A percentile compares a stretch with the other conserved stretches of the same genome.
Conservation (phyloP, 2,888 invertebrate genomes). For the Dryocosmus kuriphilus region DNA sequence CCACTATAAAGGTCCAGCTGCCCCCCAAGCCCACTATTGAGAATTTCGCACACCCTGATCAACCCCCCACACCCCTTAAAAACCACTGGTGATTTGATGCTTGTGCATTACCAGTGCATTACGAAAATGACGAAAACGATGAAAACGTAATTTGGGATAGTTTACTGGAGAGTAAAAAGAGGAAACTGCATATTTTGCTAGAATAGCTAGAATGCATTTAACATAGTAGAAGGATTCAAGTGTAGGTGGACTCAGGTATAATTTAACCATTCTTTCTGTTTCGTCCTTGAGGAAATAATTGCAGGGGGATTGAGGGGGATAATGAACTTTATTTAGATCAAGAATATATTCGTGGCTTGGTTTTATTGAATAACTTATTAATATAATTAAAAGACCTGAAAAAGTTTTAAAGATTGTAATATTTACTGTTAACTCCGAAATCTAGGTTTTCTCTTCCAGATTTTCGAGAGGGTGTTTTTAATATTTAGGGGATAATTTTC, state of each 20-base stretch:
- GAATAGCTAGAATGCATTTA: not conserved
- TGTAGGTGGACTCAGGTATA: not conserved
- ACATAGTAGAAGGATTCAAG: constrained; percentile 6
- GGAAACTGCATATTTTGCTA: not conserved
- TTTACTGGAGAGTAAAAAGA: constrained; percentile 20
- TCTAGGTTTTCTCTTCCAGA: no score
- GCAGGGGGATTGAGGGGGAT: not conserved
- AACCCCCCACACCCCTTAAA: not conserved
- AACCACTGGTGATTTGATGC: not conserved
- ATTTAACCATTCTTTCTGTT: constrained; percentile 2
- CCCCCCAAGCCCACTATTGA: not conserved
- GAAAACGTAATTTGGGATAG: constrained; percentile 11
- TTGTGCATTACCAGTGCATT: constrained; percentile 28
- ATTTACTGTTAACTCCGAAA: no score
- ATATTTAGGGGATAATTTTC: no score
- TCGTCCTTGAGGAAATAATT: constrained; percentile 7
- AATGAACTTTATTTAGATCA: constrained; percentile 8
- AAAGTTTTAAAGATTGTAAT: no score
- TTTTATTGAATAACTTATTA: no score
- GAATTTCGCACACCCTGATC: constrained; percentile 16
- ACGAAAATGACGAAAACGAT: no score
- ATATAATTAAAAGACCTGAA: no score
- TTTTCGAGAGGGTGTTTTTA: no score
- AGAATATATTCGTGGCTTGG: not conserved
- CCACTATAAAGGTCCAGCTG: not conserved